Conservation (phyloP, 2,888 invertebrate genomes). For the Cerceris rybyensis region DNA sequence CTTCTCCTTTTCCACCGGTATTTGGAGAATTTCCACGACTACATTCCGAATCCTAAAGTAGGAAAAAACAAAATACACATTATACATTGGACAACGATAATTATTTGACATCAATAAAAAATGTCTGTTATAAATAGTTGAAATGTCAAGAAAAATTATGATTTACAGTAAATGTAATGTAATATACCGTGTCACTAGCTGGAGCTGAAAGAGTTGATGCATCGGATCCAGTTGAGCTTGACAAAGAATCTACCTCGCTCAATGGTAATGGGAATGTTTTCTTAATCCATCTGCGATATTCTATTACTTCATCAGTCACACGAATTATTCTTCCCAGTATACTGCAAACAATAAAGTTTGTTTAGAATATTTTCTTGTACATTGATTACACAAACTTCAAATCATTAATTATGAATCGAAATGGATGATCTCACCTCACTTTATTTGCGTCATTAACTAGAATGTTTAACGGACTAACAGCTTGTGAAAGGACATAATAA, state of each 20-base stretch:
- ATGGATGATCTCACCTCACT: conserved; percentile 75
- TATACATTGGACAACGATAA: not conserved
- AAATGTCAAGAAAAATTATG: conserved; percentile 8
- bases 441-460: conserved; percentile 83
- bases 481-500: conserved; percentile 91
- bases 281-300: conserved; percentile 87
- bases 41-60: conserved; percentile 78
- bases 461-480: conserved; percentile 84
- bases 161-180: conserved; percentile 20
- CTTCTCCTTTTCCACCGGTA: conserved; percentile 76
- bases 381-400: not conserved
- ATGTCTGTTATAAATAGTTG: too few species aligned
- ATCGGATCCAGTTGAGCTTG: conserved; percentile 80
- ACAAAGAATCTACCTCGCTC: conserved; percentile 78
- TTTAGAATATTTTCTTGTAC: not conserved
- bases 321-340: conserved; percentile 95
- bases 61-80: conserved; percentile 7
- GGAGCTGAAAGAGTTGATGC: conserved; percentile 80
- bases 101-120: not conserved
- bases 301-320: conserved; percentile 95
- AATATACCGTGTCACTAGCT: conserved; percentile 79
- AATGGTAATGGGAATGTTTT: conserved; percentile 81
- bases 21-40: conserved; percentile 81
- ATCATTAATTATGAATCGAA: not conserved
- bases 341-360: conserved; percentile 76